Base-by-base conservation (phyloP, 1,140 invertebrate species). In the Pseudomyrmex gracilis region DNA sequence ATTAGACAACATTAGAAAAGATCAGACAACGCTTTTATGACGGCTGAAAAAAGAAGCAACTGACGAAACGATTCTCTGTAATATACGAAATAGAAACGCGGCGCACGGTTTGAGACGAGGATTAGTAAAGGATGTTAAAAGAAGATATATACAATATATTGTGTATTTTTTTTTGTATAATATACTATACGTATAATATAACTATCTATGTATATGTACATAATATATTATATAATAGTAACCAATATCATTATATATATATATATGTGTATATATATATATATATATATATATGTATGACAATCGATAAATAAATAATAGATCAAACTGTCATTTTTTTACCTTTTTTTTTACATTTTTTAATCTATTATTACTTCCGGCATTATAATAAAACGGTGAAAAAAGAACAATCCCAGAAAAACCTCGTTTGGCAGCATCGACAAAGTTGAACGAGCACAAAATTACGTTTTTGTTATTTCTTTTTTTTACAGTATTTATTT, bases 401-500 rank as follows among this genome's bases (percentile, higher is more conserved):
- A 67, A 17, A 17, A 47, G 51, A 51, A 10, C n/a, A 66, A 68
- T 20, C 34, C 63, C 64, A n/a, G 20, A 45, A 20, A 70, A 70
- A 2, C 13, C 0, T 12, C 53, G 15, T 58, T 80, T 71, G 76
- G 64, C 64, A 80, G 66, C 43, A 58, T 70, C 61, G 43, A 80
- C 53, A 80, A 58, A 80, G 43, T 55, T 34, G 34, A 34, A 63
- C 43, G 64, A 55, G 34, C 22, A 53, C 43, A 57, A 24, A 43
- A 80, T 70, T 71, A 80, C 34, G 34, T 34, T 34, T 34, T 34
- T 34, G 34, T 34, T 34, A 7, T 5, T 34, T 34, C 4, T 34
- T 34, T 34, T 7, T 80, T 58, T 80, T 80, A 80, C 76, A 80
- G 49, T 80, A 71, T 71, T 58, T 20, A 80, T 60, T 80, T 60